Base-by-base conservation (phyloP, 2,888 invertebrate genomes). In the Tiliacea aurago region DNA sequence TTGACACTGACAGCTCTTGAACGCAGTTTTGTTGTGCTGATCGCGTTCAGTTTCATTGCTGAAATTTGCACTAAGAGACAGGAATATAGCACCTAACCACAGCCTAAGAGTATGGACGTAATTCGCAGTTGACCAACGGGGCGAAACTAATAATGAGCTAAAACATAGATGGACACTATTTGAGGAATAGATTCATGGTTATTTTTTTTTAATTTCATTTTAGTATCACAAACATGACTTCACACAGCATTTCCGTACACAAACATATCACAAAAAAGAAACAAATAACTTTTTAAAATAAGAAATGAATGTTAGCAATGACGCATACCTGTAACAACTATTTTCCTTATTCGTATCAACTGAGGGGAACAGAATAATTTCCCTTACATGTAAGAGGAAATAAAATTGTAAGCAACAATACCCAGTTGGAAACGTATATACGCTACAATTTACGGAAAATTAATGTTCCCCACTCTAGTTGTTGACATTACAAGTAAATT, bases 371-470 rank as follows among this genome's bases (percentile, higher is more conserved):
- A 41, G 53, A 81, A 81, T 84, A 80, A 80, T 84, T 81, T 49
- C 62, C 68, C 64, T 33, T 73, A 43, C 33, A 76, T 55, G 49
- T 80, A 70, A 23, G 66, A 56, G 70, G 65, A 53, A 78, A 81
- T 79, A 78, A 80, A 80, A 80, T 74, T 86, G 78, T 78, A 64
- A 75, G 76, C 53, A 80, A 86, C 80, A 81, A 82, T 80, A 78
- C 78, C 75, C 77, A 67, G 78, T 75, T 61, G 67, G 69, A 62
- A 65, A 75, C 55, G 68, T 81, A 79, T 83, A 83, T 74, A 69
- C 71, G 73, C 73, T 76, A 85, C 80, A 80, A 83, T 74, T 84
- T 77, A 74, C 66, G 72, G 74, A 23, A 83, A 84, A 87, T 87
- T 80, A 80, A 87, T 87, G 86, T 78, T 64, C 51, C 58, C 66